Evolutionary conservation across 2,113 vertebrate genomes (phyloP).

Genomic region (Pleuronectes platessa): DNA sequence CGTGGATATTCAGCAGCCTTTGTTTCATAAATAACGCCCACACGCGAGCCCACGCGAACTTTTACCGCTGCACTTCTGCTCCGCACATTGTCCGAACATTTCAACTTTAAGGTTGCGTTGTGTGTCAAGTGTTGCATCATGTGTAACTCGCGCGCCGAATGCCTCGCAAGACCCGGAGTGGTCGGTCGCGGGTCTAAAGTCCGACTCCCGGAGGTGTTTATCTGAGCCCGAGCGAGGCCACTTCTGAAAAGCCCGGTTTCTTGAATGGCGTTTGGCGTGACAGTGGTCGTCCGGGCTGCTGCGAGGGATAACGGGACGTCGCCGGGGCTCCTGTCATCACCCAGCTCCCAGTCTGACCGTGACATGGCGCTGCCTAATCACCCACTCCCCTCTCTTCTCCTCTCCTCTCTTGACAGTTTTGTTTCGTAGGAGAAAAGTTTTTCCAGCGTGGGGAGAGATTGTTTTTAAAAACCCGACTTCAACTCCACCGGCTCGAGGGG

Average conservation of each 20-base stretch:
- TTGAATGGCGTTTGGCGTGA: conserved; percentile 41
- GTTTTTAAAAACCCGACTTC: conserved; percentile 39
- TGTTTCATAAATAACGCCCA: not conserved
- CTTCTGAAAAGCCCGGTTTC: conserved; percentile 38
- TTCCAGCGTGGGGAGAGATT: conserved; percentile 51
- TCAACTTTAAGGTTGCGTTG: not conserved
- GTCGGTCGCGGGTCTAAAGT: not conserved
- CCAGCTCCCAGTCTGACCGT: conserved; percentile 45
- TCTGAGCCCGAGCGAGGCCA: not conserved
- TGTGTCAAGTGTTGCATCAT: conserved; percentile 3
- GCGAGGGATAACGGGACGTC: conserved; percentile 61
- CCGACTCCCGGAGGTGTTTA: not conserved
- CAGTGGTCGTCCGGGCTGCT: conserved; percentile 23
- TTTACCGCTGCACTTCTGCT: not conserved
- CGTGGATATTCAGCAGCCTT: too few relatives aligned
- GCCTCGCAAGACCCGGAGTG: not conserved
- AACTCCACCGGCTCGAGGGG: conserved; percentile 42
- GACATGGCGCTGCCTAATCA: conserved; percentile 54
- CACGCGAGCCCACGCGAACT: not conserved
- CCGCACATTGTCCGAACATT: not conserved
- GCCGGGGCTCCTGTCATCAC: conserved; percentile 12
- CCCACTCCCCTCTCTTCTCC: conserved; percentile 12
- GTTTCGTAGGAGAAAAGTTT: conserved; percentile 62
- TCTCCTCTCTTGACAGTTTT: conserved; percentile 72
- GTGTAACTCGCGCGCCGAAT: conserved; percentile 13